phyloP scores from a whole-genome alignment of 2,797 vertebrate species.

The Aplochiton taeniatus region DNA sequence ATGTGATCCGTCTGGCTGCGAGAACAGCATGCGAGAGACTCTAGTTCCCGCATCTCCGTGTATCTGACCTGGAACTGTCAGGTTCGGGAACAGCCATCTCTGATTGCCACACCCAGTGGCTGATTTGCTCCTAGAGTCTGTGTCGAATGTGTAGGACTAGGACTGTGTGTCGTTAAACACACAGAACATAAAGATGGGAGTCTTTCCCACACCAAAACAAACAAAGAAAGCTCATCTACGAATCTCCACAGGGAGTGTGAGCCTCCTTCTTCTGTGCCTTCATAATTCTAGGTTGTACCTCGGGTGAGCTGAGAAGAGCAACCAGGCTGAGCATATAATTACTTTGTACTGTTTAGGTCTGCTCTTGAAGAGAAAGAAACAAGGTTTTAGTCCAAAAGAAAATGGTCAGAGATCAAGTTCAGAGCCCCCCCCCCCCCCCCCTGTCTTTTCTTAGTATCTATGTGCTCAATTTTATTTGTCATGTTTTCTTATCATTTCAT shows the following conservation, averaged over 20 bases:
- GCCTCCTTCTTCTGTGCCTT: slow-evolving; percentile 71
- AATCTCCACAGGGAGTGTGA: slow-evolving; percentile 37
- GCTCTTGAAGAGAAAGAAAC: slow-evolving; percentile 6
- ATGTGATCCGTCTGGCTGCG: too few species aligned
- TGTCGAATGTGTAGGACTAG: too few species aligned
- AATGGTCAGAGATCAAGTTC: slow-evolving; percentile 15
- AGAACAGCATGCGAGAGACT: too few species aligned
- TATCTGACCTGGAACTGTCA: too few species aligned
- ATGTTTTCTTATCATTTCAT: slow-evolving; percentile 10
- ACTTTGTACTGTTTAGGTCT: slow-evolving; percentile 10
- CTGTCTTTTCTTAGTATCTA: slow-evolving; percentile 19
- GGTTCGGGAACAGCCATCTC: too few species aligned
- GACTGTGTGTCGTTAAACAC: too few species aligned
- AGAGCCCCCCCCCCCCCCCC: too few species aligned
- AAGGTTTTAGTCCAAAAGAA: slow-evolving; percentile 12
- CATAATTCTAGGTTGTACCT: slow-evolving; percentile 54
- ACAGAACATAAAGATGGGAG: slow-evolving; percentile 12
- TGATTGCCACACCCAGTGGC: too few species aligned
- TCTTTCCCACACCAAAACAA: slow-evolving; percentile 36
- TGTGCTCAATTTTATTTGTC: slow-evolving; percentile 13
- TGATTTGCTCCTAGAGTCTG: too few species aligned
- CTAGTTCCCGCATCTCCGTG: too few species aligned
- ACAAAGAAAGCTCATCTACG: slow-evolving; percentile 28
- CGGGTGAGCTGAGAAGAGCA: too few species aligned
- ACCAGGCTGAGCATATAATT: slow-evolving; percentile 14